Percentiles rank a stretch among this genome's conserved stretches.
phyloP scores from a whole-genome alignment of 2,797 vertebrate genomes.

The Crenuchus spilurus region DNA sequence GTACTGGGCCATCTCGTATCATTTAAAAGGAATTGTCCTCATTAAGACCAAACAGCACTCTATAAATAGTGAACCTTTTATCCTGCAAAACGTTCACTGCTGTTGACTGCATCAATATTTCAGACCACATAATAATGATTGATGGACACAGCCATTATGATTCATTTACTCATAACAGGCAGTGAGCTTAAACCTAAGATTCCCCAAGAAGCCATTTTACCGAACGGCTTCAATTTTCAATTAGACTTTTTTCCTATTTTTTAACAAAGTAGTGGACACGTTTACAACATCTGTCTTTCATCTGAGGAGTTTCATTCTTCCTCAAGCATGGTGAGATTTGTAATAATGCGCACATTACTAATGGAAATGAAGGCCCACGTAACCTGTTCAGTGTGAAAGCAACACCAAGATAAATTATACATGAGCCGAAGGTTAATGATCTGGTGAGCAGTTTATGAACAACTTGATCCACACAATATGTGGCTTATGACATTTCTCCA shows the following conservation, averaged over 20 bases:
- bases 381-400: conserved; percentile 14
- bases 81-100: conserved; percentile 39
- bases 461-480: conserved; percentile 16
- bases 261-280: background rate
- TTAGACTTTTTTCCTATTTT: conserved; percentile 29
- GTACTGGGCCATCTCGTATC: conserved; percentile 30
- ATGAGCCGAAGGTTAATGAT: background rate
- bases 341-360: conserved; percentile 16
- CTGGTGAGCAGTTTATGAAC: conserved; percentile 6
- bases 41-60: conserved; percentile 34
- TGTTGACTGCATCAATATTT: conserved; percentile 38
- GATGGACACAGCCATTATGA: conserved; percentile 29
- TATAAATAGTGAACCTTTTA: conserved; percentile 44
- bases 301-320: conserved; percentile 40
- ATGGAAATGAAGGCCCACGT: background rate
- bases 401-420: conserved; percentile 15
- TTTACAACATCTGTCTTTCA: conserved; percentile 35
- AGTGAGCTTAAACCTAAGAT: conserved; percentile 26
- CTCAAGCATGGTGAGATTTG: conserved; percentile 16
- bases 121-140: conserved; percentile 34
- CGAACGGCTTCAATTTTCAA: conserved; percentile 34
- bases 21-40: conserved; percentile 36
- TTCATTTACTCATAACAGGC: conserved; percentile 45
- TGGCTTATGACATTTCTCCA: conserved; percentile 31
- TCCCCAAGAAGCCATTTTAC: conserved; percentile 30